Evolutionary conservation across 2,888 invertebrate genomes (phyloP).

Genomic region (Chrysomela aeneicollis): DNA sequence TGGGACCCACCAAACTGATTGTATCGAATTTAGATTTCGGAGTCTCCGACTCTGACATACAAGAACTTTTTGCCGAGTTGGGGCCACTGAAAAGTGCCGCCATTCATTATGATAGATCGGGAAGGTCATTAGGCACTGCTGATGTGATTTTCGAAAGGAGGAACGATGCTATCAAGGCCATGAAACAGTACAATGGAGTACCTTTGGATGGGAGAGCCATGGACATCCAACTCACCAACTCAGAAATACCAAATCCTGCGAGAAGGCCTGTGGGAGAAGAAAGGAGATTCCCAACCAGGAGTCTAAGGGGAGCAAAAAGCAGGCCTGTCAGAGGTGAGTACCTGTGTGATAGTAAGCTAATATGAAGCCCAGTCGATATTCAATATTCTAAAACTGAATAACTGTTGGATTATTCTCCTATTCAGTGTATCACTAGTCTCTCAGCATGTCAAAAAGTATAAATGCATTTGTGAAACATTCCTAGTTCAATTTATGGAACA

Average conservation of each 20-base stretch:
- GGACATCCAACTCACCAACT: constrained; percentile 91
- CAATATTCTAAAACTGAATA: too few relatives aligned
- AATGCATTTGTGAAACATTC: background rate
- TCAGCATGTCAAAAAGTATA: too few relatives aligned
- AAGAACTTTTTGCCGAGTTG: constrained; percentile 97
- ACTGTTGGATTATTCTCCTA: too few relatives aligned
- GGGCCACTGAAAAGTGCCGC: constrained; percentile 93
- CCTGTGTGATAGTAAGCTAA: background rate
- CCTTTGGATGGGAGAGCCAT: constrained; percentile 96
- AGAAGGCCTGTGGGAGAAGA: constrained; percentile 55
- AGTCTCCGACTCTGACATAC: constrained; percentile 95
- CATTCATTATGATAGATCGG: constrained; percentile 97
- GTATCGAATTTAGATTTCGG: constrained; percentile 98
- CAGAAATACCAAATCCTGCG: constrained; percentile 74
- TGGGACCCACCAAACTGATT: constrained; percentile 84
- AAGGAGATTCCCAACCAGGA: constrained; percentile 50
- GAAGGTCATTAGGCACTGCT: constrained; percentile 94
- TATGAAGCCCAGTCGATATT: too few relatives aligned
- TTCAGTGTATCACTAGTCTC: too few relatives aligned
- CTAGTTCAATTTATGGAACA: background rate
- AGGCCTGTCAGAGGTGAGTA: constrained; percentile 49
- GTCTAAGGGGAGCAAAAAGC: constrained; percentile 49
- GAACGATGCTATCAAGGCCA: constrained; percentile 92
- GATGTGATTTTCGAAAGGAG: constrained; percentile 95
- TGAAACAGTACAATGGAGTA: constrained; percentile 98